Evolutionary conservation across 2,113 vertebrate species (phyloP), one percentile per base, ranked within the genome.

Genomic region (Tachysurus vachellii): DNA sequence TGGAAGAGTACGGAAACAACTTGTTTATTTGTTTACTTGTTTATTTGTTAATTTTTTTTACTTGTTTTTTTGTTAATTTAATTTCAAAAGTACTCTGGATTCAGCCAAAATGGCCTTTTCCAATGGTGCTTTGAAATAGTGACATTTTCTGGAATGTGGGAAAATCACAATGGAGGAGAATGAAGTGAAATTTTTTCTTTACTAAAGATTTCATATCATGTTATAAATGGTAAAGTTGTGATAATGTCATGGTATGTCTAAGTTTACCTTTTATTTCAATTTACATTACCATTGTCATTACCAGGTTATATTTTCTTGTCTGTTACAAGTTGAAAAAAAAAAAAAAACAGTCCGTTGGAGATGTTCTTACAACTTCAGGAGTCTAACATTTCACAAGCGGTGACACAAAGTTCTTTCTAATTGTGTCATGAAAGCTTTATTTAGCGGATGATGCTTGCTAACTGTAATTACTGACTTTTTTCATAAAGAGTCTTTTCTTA

Each of bases 1-100:
- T 47, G 28, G 21, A 8, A 53, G 75, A 53, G 50, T 59, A 4
- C 42, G 2, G 47, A 79, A 71, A 80, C 62, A 88, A 87, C 68
- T 84, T 85, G 89, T 91, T 85, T 80, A 62, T 82, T 80, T 80
- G 68, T 84, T 75, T 0, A 47, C 36, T 36, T 36, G 36, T 61
- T 1, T 70, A 64, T 44, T 59, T 62, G 62, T 82, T 36, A 62
- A 11, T 36, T 36, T 36, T 36, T 36, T n/a, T n/a, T n/a, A n/a
- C n/a, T n/a, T n/a, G n/a, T n/a, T n/a, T n/a, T n/a, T n/a, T n/a
- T n/a, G n/a, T n/a, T n/a, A 47, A 44, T 2, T 62, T 11, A 82
- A 62, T 36, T 57, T 47, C 57, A 57, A 80, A 8, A 36, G 28
- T 28, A 19, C 9, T 81, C 42, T 57, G 56, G 31, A 56, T 28